phyloP scores from a whole-genome alignment of 53 echinoderm and acorn worm species.

The Zoroaster sp. region DNA sequence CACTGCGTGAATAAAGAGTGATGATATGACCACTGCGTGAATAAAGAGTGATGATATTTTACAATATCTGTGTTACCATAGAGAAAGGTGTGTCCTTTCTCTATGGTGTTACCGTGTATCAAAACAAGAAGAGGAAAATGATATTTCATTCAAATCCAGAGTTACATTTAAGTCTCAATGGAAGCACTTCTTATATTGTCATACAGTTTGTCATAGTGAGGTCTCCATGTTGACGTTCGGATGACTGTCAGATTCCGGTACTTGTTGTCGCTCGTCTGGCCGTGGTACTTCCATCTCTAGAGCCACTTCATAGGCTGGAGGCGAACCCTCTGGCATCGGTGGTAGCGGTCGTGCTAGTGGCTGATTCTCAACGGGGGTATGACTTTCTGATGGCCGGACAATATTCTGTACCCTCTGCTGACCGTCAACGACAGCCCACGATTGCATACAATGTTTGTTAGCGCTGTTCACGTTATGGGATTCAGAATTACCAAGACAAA shows the following conservation, averaged over 20 bases:
- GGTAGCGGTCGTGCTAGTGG: background rate
- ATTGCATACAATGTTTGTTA: background rate
- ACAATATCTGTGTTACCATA: no score
- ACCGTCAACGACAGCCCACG: slow-evolving; percentile 40
- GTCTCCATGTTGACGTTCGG: slow-evolving; percentile 53
- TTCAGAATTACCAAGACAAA: slow-evolving; percentile 17
- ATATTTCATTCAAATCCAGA: no score
- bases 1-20: no score
- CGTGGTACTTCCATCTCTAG: slow-evolving; percentile 55
- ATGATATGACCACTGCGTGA: no score
- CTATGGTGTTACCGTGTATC: no score
- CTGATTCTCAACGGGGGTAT: background rate
- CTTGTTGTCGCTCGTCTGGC: background rate
- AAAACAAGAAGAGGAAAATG: no score
- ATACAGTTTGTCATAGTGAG: slow-evolving; percentile 38
- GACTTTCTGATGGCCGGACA: background rate
- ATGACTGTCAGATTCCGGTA: background rate
- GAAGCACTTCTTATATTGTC: background rate
- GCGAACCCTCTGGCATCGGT: slow-evolving; percentile 37
- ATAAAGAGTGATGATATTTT: no score
- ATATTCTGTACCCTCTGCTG: slow-evolving; percentile 17
- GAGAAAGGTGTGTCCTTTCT: no score
- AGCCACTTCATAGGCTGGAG: slow-evolving; percentile 60
- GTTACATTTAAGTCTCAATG: background rate
- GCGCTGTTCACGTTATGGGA: background rate